These are phyloP conservation scores for Acleris emargana DNA, from an alignment of 2,888 invertebrate genomes.

Conservation along the genomic window DNA sequence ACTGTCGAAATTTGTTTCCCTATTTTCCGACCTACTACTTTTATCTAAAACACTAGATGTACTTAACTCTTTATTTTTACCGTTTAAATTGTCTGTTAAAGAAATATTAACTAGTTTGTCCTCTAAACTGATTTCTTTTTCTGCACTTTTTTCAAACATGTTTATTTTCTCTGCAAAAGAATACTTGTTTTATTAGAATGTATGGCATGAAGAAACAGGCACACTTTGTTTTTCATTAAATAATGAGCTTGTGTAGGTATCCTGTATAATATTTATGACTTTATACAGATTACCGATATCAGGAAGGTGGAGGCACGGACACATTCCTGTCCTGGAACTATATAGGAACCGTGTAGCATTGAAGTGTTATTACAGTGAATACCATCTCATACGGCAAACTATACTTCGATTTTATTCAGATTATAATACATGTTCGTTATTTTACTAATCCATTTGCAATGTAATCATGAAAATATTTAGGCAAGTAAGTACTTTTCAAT, in stretches of 20 bases:
- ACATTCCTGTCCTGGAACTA: neutral
- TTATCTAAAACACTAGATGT: conserved; percentile 46
- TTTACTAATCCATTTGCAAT: no score
- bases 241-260: no score
- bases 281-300: neutral
- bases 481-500: no score
- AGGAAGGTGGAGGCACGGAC: neutral
- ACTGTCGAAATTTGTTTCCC: conserved; percentile 42
- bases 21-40: conserved; percentile 41
- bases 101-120: conserved; percentile 66
- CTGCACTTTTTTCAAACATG: conserved; percentile 75
- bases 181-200: conserved; percentile 4
- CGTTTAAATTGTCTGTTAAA: conserved; percentile 63
- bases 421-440: no score
- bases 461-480: no score
- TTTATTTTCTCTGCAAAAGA: conserved; percentile 76
- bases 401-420: no score
- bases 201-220: neutral
- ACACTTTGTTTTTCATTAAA: no score
- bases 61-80: conserved; percentile 58
- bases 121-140: conserved; percentile 63
- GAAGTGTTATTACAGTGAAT: neutral
- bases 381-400: no score
- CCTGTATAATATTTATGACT: no score
- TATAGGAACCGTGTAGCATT: neutral